Percentiles rank a stretch among this genome's conserved stretches.
Evolutionary conservation across 64 coral and sea anemone species (phyloP).

Genomic region (Montipora efflorescens): DNA sequence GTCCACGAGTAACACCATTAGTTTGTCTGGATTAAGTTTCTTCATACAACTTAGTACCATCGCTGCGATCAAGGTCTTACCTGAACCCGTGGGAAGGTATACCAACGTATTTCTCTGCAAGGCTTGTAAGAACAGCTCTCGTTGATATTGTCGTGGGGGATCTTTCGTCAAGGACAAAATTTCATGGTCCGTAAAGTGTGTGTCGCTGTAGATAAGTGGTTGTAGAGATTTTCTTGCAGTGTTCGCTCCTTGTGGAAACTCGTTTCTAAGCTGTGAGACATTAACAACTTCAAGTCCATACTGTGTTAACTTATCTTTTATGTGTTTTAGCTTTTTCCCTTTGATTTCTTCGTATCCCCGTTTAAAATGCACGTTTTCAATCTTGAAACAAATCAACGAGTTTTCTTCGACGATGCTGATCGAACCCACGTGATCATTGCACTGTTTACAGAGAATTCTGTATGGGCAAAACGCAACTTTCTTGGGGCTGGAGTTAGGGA

Average conservation of each 20-base stretch:
- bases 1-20: slow-evolving; percentile 91
- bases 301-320: slow-evolving; percentile 59
- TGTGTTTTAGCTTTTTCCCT: slow-evolving; percentile 69
- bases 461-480: slow-evolving; percentile 63
- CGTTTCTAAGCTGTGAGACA: not conserved
- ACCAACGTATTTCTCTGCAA: slow-evolving; percentile 86
- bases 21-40: slow-evolving; percentile 86
- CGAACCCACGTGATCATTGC: slow-evolving; percentile 65
- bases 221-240: not conserved
- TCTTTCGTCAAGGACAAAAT: slow-evolving; percentile 60
- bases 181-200: slow-evolving; percentile 28
- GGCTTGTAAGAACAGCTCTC: slow-evolving; percentile 81
- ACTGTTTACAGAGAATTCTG: slow-evolving; percentile 71
- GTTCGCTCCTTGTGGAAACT: not conserved
- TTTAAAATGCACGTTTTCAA: slow-evolving; percentile 66
- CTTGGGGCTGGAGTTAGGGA: slow-evolving; percentile 56
- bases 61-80: slow-evolving; percentile 88
- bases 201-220: slow-evolving; percentile 85
- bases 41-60: slow-evolving; percentile 93
- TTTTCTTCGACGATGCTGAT: slow-evolving; percentile 67
- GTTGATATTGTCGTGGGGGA: slow-evolving; percentile 83
- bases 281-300: slow-evolving; percentile 83
- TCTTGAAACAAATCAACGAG: slow-evolving; percentile 77
- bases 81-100: slow-evolving; percentile 95
- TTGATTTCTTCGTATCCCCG: slow-evolving; percentile 57